These are phyloP conservation scores for Hyalella azteca DNA, from an alignment of 2,888 invertebrate species.

Conservation along the genomic window DNA sequence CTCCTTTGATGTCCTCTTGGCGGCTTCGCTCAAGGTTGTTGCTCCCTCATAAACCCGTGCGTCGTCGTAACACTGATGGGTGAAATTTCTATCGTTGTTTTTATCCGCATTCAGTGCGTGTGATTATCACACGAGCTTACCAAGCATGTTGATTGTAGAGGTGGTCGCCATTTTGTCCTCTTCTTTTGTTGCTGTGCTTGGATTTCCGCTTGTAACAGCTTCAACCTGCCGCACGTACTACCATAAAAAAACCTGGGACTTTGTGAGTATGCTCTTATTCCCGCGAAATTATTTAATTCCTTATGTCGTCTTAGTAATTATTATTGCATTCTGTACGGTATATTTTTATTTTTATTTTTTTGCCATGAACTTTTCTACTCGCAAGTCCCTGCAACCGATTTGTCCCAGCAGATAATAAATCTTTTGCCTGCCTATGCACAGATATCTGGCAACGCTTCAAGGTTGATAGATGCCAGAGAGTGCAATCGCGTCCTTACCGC, in stretches of 20 bases:
- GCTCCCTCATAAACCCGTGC: neutral
- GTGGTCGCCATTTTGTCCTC: slow-evolving; percentile 30
- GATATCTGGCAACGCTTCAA: too few relatives aligned
- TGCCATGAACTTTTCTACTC: too few relatives aligned
- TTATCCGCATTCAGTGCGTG: neutral
- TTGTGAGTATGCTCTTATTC: too few relatives aligned
- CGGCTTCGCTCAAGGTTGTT: slow-evolving; percentile 14
- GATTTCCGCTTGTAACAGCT: slow-evolving; percentile 3
- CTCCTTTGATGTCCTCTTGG: neutral
- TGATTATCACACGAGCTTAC: neutral
- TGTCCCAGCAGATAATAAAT: too few relatives aligned
- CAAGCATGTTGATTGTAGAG: neutral
- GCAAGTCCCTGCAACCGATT: too few relatives aligned
- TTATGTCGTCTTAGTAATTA: too few relatives aligned
- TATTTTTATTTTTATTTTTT: too few relatives aligned
- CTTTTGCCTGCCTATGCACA: too few relatives aligned
- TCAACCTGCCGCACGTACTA: neutral
- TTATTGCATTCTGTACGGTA: too few relatives aligned
- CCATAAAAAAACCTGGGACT: too few relatives aligned
- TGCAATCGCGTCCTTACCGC: neutral
- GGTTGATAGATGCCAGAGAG: neutral
- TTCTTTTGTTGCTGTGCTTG: slow-evolving; percentile 7
- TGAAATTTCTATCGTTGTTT: neutral
- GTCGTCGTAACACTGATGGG: neutral
- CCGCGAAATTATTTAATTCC: too few relatives aligned